These are phyloP conservation scores for Masticophis lateralis DNA, from an alignment of 2,797 vertebrate species.

Conservation along the genomic window DNA sequence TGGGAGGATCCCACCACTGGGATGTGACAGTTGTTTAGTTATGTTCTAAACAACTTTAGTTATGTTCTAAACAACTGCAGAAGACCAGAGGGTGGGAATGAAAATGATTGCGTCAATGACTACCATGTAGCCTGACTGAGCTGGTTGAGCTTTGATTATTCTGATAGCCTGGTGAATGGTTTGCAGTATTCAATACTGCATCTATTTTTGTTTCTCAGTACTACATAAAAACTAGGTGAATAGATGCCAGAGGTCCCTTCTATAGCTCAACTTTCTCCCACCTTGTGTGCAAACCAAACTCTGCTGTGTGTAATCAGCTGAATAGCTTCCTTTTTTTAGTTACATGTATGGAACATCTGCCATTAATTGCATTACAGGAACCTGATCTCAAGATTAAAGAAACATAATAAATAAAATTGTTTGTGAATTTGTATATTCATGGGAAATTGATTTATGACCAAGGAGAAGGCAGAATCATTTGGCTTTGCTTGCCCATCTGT, in stretches of 20 bases:
- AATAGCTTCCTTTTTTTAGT: conserved; percentile 20
- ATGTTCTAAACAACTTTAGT: too few species aligned
- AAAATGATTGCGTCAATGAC: background rate
- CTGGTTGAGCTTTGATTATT: background rate
- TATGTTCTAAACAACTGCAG: background rate
- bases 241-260: background rate
- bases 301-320: background rate
- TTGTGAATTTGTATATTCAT: conserved; percentile 24
- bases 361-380: conserved; percentile 20
- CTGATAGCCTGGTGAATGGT: background rate
- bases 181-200: background rate
- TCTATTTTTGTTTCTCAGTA: background rate
- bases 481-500: conserved; percentile 27
- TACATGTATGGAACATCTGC: conserved; percentile 24
- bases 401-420: conserved; percentile 20
- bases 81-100: background rate
- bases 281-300: background rate
- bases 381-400: conserved; percentile 10
- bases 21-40: too few species aligned
- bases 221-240: background rate
- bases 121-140: background rate
- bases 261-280: background rate
- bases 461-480: conserved; percentile 5
- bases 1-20: too few species aligned
- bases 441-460: conserved; percentile 23